Evolutionary conservation across 2,113 vertebrate genomes (phyloP).

Genomic region (Marmota monax): DNA sequence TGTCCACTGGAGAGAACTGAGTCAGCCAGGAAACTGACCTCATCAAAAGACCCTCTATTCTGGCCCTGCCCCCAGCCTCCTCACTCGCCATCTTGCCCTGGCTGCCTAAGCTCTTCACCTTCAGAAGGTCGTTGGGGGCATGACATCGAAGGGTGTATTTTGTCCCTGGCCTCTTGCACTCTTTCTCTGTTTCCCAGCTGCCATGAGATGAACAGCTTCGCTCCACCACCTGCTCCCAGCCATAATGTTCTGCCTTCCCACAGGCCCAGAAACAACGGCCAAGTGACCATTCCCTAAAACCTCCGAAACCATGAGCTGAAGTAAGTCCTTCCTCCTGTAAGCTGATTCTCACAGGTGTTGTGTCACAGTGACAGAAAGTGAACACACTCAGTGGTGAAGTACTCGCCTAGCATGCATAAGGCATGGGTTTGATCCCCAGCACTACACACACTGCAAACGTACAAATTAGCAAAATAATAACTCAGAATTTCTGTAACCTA

Average conservation of each 20-base stretch:
- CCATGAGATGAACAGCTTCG: not conserved
- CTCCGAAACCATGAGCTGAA: not conserved
- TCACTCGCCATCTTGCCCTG: no score
- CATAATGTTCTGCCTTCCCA: not conserved
- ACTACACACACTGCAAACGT: not conserved
- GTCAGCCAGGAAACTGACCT: no score
- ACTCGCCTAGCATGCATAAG: not conserved
- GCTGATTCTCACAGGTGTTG: not conserved
- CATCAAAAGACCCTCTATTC: no score
- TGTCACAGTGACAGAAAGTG: not conserved
- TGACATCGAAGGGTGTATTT: not conserved
- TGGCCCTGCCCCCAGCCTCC: no score
- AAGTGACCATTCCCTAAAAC: not conserved
- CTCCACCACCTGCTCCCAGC: not conserved
- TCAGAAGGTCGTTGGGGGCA: not conserved
- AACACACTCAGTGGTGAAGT: not conserved
- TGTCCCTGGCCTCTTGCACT: not conserved
- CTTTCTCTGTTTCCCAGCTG: not conserved
- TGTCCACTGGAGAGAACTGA: no score
- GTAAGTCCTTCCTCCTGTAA: not conserved
- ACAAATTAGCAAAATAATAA: not conserved
- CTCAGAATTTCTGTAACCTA: constrained; percentile 31
- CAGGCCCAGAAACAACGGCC: not conserved
- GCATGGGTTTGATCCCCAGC: not conserved
- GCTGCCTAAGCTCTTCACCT: no score